Base-by-base conservation (phyloP, 2,113 vertebrate species). In the Pterocles orientalis region DNA sequence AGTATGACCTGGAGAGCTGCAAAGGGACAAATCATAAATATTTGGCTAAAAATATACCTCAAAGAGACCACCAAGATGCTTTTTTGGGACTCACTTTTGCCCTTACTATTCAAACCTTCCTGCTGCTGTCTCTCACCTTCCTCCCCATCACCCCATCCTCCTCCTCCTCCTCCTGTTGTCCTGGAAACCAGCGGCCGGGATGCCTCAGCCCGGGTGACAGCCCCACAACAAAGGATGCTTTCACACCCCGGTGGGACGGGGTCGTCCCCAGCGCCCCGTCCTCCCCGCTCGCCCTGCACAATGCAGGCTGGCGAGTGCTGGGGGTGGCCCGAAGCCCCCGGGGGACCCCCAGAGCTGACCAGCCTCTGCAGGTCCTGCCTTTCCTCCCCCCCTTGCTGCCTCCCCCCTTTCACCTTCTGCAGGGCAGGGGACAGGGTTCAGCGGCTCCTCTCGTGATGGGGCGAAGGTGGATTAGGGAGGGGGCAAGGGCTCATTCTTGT, bases 361-460 rank as follows among this genome's bases (percentile, higher is more conserved):
- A 34, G 14, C 68, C 82, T 15, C 54, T 3, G 33, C 7, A 4
- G 83, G 73, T 56, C 88, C 78, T n/a, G 66, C 7, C 50, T 24
- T 31, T 41, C 41, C 43, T 24, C 13, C 72, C 54, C 86, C 50
- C 84, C 47, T 48, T 9, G 2, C 54, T n/a, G 72, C 90, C 92
- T 75, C 75, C 88, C 62, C 56, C 57, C 71, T 94, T 48, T 45
- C 10, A 47, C 36, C 20, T 84, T 60, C 39, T 4, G 0, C 88
- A 8, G 96, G 58, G 71, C 96, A n/a, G 88, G 94, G 97, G 95
- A 94, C 96, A 96, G 81, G 93, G 95, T 88, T 97, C 95, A 84
- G 13, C 25, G 95, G 92, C 88, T 96, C 72, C 90, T 91, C 88
- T 41, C 3, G 80, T 5, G 1, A 2, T 3, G 3, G 88, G 95